Evolutionary conservation across 2,113 vertebrate species (phyloP), one percentile per base, ranked within the genome.

Genomic region (Leucosticte australis): DNA sequence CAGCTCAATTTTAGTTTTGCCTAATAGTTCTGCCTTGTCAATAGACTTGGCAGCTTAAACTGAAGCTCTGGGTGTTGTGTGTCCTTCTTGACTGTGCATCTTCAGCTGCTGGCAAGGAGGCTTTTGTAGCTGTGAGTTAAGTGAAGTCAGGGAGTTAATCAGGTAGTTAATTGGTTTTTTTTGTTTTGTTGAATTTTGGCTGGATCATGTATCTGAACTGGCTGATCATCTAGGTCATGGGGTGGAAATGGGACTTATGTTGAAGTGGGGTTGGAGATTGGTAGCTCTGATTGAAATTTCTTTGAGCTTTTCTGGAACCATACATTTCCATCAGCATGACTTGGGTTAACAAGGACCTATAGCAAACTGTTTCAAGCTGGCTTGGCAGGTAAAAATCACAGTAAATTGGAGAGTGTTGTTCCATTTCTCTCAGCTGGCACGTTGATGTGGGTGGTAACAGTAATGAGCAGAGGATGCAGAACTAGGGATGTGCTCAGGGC

Each of bases 121-220:
- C 47, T 42, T 88, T 81, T 83, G 79, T 65, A 35, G 23, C 76
- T 74, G 33, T 4, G 7, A 74, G 30, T 70, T 90, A 57, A 69
- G 64, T 21, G 24, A 46, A 90, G 63, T 74, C 50, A 39, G 33
- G 39, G 68, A 63, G 33, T 86, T 89, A 63, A 83, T 88, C n/a
- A 55, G 50, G 30, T 83, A 83, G 60, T 80, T 24, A 81, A 63
- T 67, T 67, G 50, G 8, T 39, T 81, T 69, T 68, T 26, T 68
- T 86, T 23, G 11, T 70, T 92, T 86, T 92, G 83, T 78, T 83
- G 89, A 79, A 30, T 95, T 95, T 92, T 93, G 83, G 39, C 35
- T 89, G 52, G 59, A 60, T 83, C 33, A 0, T 49, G 15, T 67
- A 52, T 86, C 60, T 89, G 57, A 75, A 64, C 65, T 64, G 82